A percentile compares a stretch with the other conserved stretches of the same genome.
phyloP scores from a whole-genome alignment of 2,888 invertebrate species.

The Lumbricus terrestris region DNA sequence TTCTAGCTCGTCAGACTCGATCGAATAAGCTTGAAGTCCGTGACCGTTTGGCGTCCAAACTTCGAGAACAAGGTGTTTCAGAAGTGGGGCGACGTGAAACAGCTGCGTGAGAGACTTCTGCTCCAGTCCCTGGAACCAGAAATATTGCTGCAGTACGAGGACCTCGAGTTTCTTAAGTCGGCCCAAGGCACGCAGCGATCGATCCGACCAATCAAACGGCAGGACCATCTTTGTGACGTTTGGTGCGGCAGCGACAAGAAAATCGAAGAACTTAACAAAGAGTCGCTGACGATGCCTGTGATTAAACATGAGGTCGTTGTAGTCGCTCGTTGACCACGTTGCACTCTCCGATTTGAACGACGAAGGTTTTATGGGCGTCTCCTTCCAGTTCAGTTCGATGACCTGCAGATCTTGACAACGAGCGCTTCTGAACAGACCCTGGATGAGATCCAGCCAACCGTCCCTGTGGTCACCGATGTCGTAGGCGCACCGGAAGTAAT shows the following conservation, averaged over 20 bases:
- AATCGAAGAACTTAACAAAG: slow-evolving; percentile 51
- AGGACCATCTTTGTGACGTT: slow-evolving; percentile 50
- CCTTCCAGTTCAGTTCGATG: slow-evolving; percentile 54
- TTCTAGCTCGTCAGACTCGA: slow-evolving; percentile 47
- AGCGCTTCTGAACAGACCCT: slow-evolving; percentile 42
- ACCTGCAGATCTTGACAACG: slow-evolving; percentile 45
- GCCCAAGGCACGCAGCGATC: slow-evolving; percentile 46
- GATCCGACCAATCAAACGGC: slow-evolving; percentile 55
- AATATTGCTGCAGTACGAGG: slow-evolving; percentile 52
- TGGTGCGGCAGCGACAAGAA: slow-evolving; percentile 47
- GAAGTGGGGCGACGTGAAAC: slow-evolving; percentile 42
- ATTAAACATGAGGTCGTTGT: slow-evolving; percentile 47
- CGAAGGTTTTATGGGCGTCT: slow-evolving; percentile 49
- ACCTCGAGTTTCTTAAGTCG: slow-evolving; percentile 44
- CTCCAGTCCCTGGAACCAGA: slow-evolving; percentile 47
- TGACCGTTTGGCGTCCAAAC: slow-evolving; percentile 53
- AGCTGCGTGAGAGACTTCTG: slow-evolving; percentile 46
- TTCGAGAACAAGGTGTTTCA: slow-evolving; percentile 49
- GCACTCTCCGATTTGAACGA: slow-evolving; percentile 45
- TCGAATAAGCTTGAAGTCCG: slow-evolving; percentile 46
- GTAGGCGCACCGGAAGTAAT: slow-evolving; percentile 52
- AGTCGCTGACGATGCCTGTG: slow-evolving; percentile 47
- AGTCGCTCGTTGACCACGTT: slow-evolving; percentile 37
- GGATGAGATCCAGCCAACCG: slow-evolving; percentile 46
- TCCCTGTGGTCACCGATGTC: slow-evolving; percentile 52